phyloP scores from a whole-genome alignment of 2,888 invertebrate genomes.

The Seladonia tumulorum region DNA sequence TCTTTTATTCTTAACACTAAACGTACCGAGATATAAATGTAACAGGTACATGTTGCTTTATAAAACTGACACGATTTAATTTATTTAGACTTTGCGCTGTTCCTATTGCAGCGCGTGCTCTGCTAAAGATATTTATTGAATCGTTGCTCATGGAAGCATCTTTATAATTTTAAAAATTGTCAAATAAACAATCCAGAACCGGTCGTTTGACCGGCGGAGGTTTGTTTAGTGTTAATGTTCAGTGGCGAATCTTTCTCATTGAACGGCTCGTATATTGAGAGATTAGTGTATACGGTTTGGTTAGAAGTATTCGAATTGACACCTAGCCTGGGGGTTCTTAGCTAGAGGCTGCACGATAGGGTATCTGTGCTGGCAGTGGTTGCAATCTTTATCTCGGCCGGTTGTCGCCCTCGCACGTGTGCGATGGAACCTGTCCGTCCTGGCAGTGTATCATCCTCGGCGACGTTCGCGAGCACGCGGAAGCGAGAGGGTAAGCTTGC shows the following conservation, averaged over 20 bases:
- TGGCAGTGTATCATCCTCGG: constrained; percentile 26
- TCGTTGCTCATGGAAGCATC: too few species aligned
- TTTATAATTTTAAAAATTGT: too few species aligned
- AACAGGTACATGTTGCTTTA: too few species aligned
- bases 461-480: constrained; percentile 21
- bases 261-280: background rate
- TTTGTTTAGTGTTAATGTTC: too few species aligned
- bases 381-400: background rate
- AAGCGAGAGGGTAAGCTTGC: constrained; percentile 19
- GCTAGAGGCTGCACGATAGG: background rate
- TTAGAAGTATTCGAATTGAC: background rate
- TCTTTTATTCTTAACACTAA: background rate
- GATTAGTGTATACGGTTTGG: background rate
- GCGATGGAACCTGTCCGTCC: constrained; percentile 22
- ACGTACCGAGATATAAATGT: too few species aligned
- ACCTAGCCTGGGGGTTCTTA: background rate
- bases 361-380: background rate
- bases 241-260: too few species aligned
- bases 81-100: too few species aligned
- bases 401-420: background rate
- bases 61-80: too few species aligned
- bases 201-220: too few species aligned
- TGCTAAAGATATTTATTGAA: too few species aligned
- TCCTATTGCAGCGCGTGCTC: too few species aligned
- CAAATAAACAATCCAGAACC: too few species aligned